Evolutionary conservation across 2,888 invertebrate genomes (phyloP).

Genomic region (Aphodius sticticus): DNA sequence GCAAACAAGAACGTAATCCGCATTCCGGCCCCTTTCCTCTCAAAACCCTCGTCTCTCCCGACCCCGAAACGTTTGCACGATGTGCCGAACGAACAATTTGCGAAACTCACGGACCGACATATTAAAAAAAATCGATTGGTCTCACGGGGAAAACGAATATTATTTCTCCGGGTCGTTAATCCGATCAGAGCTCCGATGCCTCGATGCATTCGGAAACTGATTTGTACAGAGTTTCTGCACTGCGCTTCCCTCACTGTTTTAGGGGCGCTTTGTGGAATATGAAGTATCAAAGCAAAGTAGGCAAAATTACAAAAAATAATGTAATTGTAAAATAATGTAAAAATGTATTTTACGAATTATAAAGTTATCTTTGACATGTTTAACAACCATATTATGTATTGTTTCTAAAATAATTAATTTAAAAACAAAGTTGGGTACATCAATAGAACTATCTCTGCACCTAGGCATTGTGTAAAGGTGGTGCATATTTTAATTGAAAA

Average conservation of each 20-base stretch:
- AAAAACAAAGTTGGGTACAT: too few relatives aligned
- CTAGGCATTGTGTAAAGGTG: too few relatives aligned
- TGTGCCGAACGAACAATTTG: neutral
- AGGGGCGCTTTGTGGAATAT: too few relatives aligned
- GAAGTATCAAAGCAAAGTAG: too few relatives aligned
- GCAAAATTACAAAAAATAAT: too few relatives aligned
- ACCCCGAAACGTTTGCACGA: conserved; percentile 8
- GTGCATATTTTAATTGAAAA: too few relatives aligned
- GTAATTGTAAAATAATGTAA: too few relatives aligned
- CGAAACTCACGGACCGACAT: neutral
- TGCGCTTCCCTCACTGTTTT: neutral
- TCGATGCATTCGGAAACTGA: neutral
- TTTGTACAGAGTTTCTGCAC: neutral
- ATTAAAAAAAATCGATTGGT: neutral
- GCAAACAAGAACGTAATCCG: conserved; percentile 23
- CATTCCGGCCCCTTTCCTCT: conserved; percentile 5
- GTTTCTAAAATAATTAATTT: too few relatives aligned
- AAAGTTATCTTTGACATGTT: too few relatives aligned
- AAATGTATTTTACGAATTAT: too few relatives aligned
- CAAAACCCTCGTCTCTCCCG: conserved; percentile 7
- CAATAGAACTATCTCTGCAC: too few relatives aligned
- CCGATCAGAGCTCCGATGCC: neutral
- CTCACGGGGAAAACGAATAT: neutral
- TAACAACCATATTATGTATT: too few relatives aligned
- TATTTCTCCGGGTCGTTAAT: neutral